A percentile compares a stretch with the other conserved stretches of the same genome.
These are phyloP conservation scores for Equus przewalskii DNA, from an alignment of 2,113 vertebrate species.

Conservation along the genomic window DNA sequence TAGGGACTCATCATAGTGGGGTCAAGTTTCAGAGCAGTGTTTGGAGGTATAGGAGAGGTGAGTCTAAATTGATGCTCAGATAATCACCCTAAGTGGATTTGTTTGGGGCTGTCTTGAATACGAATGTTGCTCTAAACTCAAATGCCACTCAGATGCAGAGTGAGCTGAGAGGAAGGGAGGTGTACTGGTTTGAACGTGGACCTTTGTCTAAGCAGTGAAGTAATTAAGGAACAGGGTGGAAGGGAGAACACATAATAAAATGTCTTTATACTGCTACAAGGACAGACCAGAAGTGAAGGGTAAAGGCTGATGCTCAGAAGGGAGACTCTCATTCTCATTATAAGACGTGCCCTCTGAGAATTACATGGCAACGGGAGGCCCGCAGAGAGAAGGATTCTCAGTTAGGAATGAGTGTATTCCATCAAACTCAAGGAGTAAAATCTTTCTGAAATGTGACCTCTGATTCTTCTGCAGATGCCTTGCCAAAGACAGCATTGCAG, in stretches of 20 bases:
- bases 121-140: neutral
- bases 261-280: neutral
- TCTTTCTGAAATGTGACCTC: conserved; percentile 47
- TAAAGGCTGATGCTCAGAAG: neutral
- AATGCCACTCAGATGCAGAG: neutral
- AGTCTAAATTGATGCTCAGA: neutral
- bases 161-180: neutral
- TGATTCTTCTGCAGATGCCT: conserved; percentile 39
- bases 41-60: neutral
- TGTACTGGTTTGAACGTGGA: rapidly evolving
- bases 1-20: neutral
- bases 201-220: neutral
- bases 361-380: neutral
- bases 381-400: neutral
- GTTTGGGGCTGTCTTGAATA: neutral
- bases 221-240: neutral
- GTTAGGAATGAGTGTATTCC: neutral
- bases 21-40: neutral
- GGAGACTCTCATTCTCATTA: neutral
- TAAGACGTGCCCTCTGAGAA: neutral
- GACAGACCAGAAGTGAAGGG: neutral
- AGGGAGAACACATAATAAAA: neutral
- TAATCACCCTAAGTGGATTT: neutral
- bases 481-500: conserved; percentile 74
- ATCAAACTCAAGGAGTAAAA: conserved; percentile 45